Conservation (phyloP, 2,888 invertebrate genomes). For the Drosophila cognata region DNA sequence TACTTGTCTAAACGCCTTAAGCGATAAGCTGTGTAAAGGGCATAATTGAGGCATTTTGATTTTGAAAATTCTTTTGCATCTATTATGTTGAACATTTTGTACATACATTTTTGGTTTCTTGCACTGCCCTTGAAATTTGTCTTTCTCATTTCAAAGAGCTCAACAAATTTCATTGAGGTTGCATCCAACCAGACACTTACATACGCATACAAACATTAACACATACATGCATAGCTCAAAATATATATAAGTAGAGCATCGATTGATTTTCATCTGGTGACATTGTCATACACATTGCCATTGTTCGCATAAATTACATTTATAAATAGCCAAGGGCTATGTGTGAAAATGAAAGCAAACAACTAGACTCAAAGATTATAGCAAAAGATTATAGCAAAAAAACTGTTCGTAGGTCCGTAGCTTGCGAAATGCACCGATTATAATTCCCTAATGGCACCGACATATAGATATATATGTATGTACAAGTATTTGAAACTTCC, state of each 20-base stretch:
- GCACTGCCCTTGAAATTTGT: slow-evolving; percentile 52
- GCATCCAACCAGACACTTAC: slow-evolving; percentile 34
- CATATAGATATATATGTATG: neutral
- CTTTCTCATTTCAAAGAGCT: slow-evolving; percentile 16
- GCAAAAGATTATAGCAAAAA: neutral
- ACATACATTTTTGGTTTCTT: slow-evolving; percentile 64
- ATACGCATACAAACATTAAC: slow-evolving; percentile 25
- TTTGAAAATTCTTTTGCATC: slow-evolving; percentile 6
- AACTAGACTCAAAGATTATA: neutral
- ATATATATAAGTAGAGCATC: slow-evolving; percentile 6
- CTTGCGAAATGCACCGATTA: slow-evolving; percentile 14
- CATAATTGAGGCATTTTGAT: slow-evolving; percentile 1
- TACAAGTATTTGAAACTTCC: neutral
- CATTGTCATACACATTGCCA: slow-evolving; percentile 7
- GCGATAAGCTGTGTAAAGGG: neutral
- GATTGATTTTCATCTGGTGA: slow-evolving; percentile 21
- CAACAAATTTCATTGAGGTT: slow-evolving; percentile 39
- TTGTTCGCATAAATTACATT: slow-evolving; percentile 8
- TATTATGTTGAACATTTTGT: slow-evolving; percentile 56
- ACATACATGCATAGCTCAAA: slow-evolving; percentile 27
- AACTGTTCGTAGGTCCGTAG: slow-evolving; percentile 16
- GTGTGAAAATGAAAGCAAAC: neutral
- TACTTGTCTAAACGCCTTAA: neutral
- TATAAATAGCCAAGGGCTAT: slow-evolving; percentile 14
- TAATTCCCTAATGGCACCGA: slow-evolving; percentile 13